Percentiles rank a stretch among this genome's conserved stretches.
These are phyloP conservation scores for Drosophila tropicalis DNA, from an alignment of 1,140 invertebrate genomes.

Conservation along the genomic window DNA sequence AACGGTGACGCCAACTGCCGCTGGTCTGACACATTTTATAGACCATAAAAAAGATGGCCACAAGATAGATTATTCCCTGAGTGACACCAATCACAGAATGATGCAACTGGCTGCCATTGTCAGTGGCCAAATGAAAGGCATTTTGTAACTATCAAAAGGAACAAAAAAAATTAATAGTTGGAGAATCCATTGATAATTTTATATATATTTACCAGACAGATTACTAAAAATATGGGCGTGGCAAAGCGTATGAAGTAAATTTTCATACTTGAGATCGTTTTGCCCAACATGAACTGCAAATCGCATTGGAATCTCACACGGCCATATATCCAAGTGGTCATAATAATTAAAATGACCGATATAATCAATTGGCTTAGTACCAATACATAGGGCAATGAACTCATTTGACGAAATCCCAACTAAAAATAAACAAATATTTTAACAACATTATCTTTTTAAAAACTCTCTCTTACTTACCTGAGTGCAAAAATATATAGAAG, in stretches of 20 bases:
- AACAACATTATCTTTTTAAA: neutral
- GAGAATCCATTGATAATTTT: neutral
- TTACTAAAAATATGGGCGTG: conserved; percentile 65
- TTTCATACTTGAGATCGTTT: conserved; percentile 85
- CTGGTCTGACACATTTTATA: conserved; percentile 68
- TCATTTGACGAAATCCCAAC: conserved; percentile 67
- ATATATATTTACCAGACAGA: conserved; percentile 51
- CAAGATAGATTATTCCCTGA: conserved; percentile 59
- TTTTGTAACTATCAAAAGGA: conserved; percentile 47
- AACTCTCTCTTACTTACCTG: conserved; percentile 36
- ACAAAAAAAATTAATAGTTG: neutral
- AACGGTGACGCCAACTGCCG: conserved; percentile 54
- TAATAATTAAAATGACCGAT: conserved; percentile 88
- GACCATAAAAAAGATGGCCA: conserved; percentile 63
- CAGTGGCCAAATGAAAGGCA: conserved; percentile 32
- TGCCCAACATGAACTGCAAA: conserved; percentile 91
- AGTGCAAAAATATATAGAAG: conserved; percentile 75
- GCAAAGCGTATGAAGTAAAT: conserved; percentile 72
- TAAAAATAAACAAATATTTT: conserved; percentile 10
- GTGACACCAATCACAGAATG: conserved; percentile 53
- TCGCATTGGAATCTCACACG: conserved; percentile 88
- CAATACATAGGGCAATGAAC: conserved; percentile 86
- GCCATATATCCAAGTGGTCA: conserved; percentile 91
- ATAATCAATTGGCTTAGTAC: conserved; percentile 89
- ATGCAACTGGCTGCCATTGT: conserved; percentile 18